phyloP scores from a whole-genome alignment of 2,888 invertebrate genomes.

The Synergus gifuensis region DNA sequence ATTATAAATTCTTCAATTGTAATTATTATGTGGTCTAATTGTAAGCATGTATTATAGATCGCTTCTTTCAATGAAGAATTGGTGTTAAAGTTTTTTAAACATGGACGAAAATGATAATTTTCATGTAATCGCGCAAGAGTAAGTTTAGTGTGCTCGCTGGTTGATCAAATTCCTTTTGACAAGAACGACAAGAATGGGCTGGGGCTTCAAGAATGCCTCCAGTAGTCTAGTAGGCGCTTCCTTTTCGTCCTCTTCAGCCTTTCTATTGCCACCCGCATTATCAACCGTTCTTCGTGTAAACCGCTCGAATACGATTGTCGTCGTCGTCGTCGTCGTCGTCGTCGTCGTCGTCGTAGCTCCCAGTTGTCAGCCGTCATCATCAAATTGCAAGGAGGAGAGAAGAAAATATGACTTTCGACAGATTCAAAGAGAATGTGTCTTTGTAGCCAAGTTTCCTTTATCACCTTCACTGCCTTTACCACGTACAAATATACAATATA shows the following conservation, averaged over 20 bases:
- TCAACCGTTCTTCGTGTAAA: slow-evolving; percentile 45
- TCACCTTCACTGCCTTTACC: slow-evolving; percentile 57
- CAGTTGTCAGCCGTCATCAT: slow-evolving; percentile 66
- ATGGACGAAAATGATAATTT: background rate
- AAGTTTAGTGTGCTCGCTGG: slow-evolving; percentile 8
- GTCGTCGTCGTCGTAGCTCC: slow-evolving; percentile 59
- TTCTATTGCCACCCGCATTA: slow-evolving; percentile 39
- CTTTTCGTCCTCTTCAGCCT: slow-evolving; percentile 41
- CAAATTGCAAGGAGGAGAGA: slow-evolving; percentile 69
- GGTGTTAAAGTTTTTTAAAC: too few relatives aligned
- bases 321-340: slow-evolving; percentile 65
- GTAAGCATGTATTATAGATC: too few relatives aligned
- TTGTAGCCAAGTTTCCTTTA: too few relatives aligned
- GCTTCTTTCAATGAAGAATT: too few relatives aligned
- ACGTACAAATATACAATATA: too few relatives aligned
- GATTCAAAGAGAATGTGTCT: slow-evolving; percentile 67
- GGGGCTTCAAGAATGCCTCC: slow-evolving; percentile 10
- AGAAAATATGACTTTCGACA: slow-evolving; percentile 72
- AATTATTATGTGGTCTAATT: too few relatives aligned
- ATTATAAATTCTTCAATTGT: too few relatives aligned
- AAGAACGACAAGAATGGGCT: background rate
- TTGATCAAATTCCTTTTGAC: slow-evolving; percentile 32
- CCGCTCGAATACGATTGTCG: slow-evolving; percentile 59
- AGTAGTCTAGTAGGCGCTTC: slow-evolving; percentile 46
- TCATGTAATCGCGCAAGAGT: background rate